Percentiles rank a stretch among this genome's conserved stretches.
phyloP scores from a whole-genome alignment of 2,113 vertebrate genomes.

The Odobenus rosmarus region DNA sequence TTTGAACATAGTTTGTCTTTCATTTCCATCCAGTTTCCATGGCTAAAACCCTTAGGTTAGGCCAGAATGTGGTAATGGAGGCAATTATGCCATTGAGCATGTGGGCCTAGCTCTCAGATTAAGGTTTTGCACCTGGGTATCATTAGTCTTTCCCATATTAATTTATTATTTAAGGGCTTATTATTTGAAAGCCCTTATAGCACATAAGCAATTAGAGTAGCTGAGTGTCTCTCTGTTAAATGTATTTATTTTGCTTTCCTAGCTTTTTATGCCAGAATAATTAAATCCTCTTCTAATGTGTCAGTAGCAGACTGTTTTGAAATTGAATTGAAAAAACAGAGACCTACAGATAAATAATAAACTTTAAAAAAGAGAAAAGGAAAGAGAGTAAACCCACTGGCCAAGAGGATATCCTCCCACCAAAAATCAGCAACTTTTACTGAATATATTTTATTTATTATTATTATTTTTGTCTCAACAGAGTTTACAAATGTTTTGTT shows the following conservation, averaged over 20 bases:
- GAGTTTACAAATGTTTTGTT: constrained; percentile 1
- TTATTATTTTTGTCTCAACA: neutral
- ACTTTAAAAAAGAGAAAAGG: neutral
- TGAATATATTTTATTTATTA: constrained; percentile 39
- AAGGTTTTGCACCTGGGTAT: constrained; percentile 87
- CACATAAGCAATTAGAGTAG: constrained; percentile 82
- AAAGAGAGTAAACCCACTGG: neutral
- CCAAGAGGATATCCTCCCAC: neutral
- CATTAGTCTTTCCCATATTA: constrained; percentile 86
- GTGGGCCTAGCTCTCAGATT: constrained; percentile 74
- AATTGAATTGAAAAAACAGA: constrained; percentile 53
- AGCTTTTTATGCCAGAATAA: constrained; percentile 83
- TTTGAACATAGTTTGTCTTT: constrained; percentile 80
- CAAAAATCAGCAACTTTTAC: constrained; percentile 14
- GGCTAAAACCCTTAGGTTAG: constrained; percentile 78
- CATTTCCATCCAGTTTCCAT: constrained; percentile 81
- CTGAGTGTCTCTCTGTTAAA: constrained; percentile 80
- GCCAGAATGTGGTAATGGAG: constrained; percentile 84
- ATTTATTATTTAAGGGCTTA: constrained; percentile 88
- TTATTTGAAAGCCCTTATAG: constrained; percentile 86
- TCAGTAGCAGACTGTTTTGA: constrained; percentile 72
- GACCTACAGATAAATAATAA: constrained; percentile 36
- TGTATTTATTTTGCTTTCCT: constrained; percentile 85
- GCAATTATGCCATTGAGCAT: constrained; percentile 85
- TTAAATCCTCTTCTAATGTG: constrained; percentile 82